Conservation (phyloP, 2,888 invertebrate species). For the Pristionchus japonicus region DNA sequence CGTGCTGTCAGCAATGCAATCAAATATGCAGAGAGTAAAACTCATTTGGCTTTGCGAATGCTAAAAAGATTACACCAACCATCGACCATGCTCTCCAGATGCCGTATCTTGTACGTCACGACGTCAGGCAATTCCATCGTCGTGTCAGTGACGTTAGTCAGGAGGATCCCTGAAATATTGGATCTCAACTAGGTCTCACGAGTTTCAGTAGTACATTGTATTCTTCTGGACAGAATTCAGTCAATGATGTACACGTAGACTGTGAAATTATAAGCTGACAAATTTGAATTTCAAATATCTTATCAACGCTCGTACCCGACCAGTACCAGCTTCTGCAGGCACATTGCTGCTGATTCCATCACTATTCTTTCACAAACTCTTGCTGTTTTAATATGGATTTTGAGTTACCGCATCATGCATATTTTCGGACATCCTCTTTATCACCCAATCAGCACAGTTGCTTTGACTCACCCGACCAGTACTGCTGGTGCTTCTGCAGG, state of each 20-base stretch:
- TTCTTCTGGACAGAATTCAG: no score
- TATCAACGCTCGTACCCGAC: no score
- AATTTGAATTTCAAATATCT: no score
- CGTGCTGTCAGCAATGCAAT: neutral
- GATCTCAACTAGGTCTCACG: no score
- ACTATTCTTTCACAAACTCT: neutral
- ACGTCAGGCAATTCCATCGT: constrained; percentile 9
- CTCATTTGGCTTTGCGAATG: neutral
- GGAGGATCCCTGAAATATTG: constrained; percentile 30
- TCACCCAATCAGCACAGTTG: no score
- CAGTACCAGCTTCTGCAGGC: no score
- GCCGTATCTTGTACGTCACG: constrained; percentile 69
- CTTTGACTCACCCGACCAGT: neutral
- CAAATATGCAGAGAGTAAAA: neutral
- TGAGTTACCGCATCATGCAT: no score
- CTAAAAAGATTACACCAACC: neutral
- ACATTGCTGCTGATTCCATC: neutral
- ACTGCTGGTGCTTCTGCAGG: neutral
- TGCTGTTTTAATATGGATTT: no score
- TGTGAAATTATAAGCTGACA: no score
- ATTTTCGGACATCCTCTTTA: no score
- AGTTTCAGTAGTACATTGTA: no score
- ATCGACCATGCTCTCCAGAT: constrained; percentile 58
- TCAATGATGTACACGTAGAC: no score
- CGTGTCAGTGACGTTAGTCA: neutral